Conservation (phyloP, 2,113 vertebrate species). For the Meles meles region DNA sequence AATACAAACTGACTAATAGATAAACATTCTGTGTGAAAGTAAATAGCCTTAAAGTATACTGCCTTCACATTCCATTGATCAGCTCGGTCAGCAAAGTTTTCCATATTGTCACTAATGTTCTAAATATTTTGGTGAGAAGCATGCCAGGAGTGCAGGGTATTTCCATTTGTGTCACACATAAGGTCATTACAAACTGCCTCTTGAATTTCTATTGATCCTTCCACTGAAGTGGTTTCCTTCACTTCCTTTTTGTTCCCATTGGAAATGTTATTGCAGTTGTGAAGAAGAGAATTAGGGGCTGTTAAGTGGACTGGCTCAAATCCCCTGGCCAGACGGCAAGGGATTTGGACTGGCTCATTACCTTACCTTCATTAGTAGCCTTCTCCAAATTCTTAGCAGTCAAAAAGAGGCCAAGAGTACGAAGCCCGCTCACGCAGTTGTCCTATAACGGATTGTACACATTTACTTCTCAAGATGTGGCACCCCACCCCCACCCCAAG, state of each 20-base stretch:
- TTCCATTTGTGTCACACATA: constrained; percentile 78
- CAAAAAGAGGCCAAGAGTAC: constrained; percentile 9
- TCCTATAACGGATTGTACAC: background rate
- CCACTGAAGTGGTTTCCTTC: constrained; percentile 72
- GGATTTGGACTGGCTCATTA: constrained; percentile 63
- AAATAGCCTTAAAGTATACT: constrained; percentile 87
- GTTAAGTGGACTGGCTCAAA: constrained; percentile 69
- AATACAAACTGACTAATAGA: constrained; percentile 87
- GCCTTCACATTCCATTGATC: constrained; percentile 88
- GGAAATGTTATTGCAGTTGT: constrained; percentile 71
- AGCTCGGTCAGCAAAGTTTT: constrained; percentile 86
- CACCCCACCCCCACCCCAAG: background rate
- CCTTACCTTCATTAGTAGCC: constrained; percentile 70
- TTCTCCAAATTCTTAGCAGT: constrained; percentile 62
- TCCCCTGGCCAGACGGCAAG: background rate
- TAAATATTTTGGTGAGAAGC: constrained; percentile 85
- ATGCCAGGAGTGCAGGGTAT: constrained; percentile 76
- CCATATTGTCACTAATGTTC: constrained; percentile 81
- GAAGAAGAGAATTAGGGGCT: constrained; percentile 71
- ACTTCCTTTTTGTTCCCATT: constrained; percentile 73
- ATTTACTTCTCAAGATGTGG: background rate
- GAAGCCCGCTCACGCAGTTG: background rate
- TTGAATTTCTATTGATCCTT: constrained; percentile 81
- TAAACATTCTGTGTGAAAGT: constrained; percentile 84
- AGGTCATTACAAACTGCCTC: constrained; percentile 78